Conservation (phyloP, 1,140 invertebrate genomes). For the Conus betulinus region DNA sequence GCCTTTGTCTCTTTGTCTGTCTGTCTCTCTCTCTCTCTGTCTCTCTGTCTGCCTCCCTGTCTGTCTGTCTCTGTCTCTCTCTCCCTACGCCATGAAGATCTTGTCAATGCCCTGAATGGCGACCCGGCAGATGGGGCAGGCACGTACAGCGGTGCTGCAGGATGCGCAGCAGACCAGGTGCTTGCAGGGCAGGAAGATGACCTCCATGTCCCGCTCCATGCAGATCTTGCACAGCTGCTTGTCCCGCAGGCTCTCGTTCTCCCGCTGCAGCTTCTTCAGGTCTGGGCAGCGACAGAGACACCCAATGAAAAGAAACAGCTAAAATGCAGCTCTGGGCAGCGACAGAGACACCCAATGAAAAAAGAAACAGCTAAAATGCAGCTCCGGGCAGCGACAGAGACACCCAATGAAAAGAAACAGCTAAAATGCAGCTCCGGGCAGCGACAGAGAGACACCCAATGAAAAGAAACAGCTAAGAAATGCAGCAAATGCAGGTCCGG, state of each 20-base stretch:
- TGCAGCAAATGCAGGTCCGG: no score
- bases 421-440: no score
- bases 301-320: background rate
- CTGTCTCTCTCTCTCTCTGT: no score
- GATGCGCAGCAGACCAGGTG: slow-evolving; percentile 89
- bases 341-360: background rate
- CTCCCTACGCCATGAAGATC: slow-evolving; percentile 22
- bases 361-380: background rate
- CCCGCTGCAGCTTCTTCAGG: background rate
- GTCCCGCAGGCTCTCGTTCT: slow-evolving; percentile 80
- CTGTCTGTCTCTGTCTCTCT: no score
- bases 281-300: slow-evolving; percentile 2
- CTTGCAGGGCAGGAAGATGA: slow-evolving; percentile 92
- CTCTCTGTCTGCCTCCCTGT: no score
- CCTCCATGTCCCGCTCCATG: slow-evolving; percentile 89
- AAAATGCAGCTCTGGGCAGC: background rate
- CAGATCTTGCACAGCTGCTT: slow-evolving; percentile 92
- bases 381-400: no score
- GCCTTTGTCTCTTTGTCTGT: no score
- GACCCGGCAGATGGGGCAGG: slow-evolving; percentile 86
- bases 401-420: no score
- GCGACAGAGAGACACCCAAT: no score
- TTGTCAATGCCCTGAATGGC: slow-evolving; percentile 24
- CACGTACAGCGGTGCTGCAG: slow-evolving; percentile 85
- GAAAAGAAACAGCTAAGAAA: no score